Evolutionary conservation across 2,888 invertebrate species (phyloP), one percentile per base, ranked within the genome.

Genomic region (Rotaria socialis): DNA sequence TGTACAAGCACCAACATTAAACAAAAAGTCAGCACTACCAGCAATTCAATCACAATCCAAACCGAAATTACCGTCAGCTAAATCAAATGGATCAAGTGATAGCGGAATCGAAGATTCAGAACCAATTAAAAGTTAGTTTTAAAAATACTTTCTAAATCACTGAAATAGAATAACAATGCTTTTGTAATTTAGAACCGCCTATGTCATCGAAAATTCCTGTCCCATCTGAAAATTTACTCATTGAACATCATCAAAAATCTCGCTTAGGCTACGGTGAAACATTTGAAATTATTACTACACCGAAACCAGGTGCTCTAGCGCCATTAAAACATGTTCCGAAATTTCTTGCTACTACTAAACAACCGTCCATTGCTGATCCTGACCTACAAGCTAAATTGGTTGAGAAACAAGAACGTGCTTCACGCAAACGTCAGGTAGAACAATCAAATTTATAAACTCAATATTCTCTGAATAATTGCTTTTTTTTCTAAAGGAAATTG

Each of bases 221-320:
- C 10, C 80, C 80, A 80, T 0, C 47, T 47, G 47, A 80, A 0
- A n/a, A 80, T 80, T n/a, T 80, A 10, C 47, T n/a, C 10, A 47
- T 80, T 24, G 47, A 80, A 47, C 80, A 80, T n/a, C 47, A 80
- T 47, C 47, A 80, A 47, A 80, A 80, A 80, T 80, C 80, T 43
- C 80, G 80, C 11, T n/a, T 80, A 47, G 80, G 80, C 19, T 7
- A 47, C n/a, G 80, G 80, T 80, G 80, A 80, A 80, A 80, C 80
- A 47, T 80, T 80, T 80, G 80, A 80, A 3, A 80, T 80, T 0
- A 43, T 47, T 80, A 24, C 80, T 24, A n/a, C 80, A 47, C 80
- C 80, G 16, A 80, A 80, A 47, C 47, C 47, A n/a, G 80, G 80
- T 47, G 47, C 24, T 47, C 47, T 80, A 47, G 80, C 80, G 22